phyloP scores from a whole-genome alignment of 2,113 vertebrate genomes.

The Pachyramphus minor region DNA sequence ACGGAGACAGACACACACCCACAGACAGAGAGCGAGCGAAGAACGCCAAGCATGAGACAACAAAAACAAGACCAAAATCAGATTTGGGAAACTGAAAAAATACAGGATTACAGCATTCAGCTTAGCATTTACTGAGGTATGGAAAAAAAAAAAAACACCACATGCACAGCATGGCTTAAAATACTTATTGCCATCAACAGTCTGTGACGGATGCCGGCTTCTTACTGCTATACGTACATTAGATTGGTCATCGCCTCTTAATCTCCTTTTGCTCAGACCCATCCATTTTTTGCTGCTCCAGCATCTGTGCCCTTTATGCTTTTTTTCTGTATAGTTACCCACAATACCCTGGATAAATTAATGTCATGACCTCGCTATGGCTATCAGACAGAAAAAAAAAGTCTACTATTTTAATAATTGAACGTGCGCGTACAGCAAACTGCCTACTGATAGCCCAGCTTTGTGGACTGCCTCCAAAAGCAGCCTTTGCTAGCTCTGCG shows the following conservation, averaged over 20 bases:
- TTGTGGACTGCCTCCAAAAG: conserved; percentile 45
- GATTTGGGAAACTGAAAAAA: conserved; percentile 46
- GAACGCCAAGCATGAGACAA: conserved; percentile 27
- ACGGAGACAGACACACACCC: conserved; percentile 33
- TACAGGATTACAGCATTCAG: not conserved
- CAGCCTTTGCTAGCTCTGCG: conserved; percentile 24
- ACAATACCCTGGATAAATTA: conserved; percentile 74
- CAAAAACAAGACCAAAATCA: conserved; percentile 35
- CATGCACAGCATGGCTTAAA: conserved; percentile 42
- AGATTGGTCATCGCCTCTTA: conserved; percentile 59
- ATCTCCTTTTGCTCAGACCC: conserved; percentile 67
- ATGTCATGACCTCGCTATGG: conserved; percentile 70
- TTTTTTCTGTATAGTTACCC: conserved; percentile 67
- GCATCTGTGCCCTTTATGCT: conserved; percentile 61
- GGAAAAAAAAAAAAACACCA: not conserved
- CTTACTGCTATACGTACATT: conserved; percentile 52
- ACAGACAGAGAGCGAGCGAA: not conserved
- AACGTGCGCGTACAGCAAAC: conserved; percentile 65
- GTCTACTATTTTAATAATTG: conserved; percentile 74
- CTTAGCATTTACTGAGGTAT: conserved; percentile 37
- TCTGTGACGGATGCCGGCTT: conserved; percentile 37
- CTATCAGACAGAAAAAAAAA: conserved; percentile 69
- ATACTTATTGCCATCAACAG: conserved; percentile 53
- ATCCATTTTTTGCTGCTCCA: conserved; percentile 65
- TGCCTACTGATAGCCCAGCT: conserved; percentile 54